A percentile compares a stretch with the other conserved stretches of the same genome.
Evolutionary conservation across 2,797 vertebrate genomes (phyloP).

Genomic region (Carduelis carduelis): DNA sequence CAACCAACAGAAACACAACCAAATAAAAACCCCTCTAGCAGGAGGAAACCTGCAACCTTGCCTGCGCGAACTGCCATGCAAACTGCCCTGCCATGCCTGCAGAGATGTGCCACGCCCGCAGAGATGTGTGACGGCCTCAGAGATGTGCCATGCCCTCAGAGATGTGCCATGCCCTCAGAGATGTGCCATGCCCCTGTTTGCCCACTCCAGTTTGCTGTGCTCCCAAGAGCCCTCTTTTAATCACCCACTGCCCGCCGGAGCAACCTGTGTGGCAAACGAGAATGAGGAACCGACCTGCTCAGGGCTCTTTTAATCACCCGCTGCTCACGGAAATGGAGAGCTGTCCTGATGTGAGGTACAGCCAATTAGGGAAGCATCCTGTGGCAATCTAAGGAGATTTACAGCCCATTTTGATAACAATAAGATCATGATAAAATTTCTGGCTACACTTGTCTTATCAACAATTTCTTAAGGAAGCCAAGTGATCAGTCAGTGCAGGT

Average conservation of each 20-base stretch:
- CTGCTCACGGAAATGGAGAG: rapidly evolving
- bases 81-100: not conserved
- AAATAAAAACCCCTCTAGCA: not conserved
- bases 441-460: not conserved
- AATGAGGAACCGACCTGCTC: not conserved
- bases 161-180: too few species aligned
- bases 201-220: not conserved
- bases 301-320: too few species aligned
- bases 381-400: not conserved
- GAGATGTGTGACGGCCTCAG: not conserved
- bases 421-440: not conserved
- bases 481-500: not conserved
- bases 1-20: not conserved
- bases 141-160: not conserved
- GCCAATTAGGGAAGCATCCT: not conserved
- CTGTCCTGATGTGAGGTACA: not conserved
- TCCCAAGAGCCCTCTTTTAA: not conserved
- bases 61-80: rapidly evolving
- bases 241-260: rapidly evolving
- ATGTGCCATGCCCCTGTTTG: too few species aligned
- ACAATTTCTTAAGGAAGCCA: not conserved
- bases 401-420: not conserved
- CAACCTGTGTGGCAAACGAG: rapidly evolving
- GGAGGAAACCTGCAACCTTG: not conserved
- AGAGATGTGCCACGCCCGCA: not conserved